Evolutionary conservation across 2,888 invertebrate genomes (phyloP).

Genomic region (Eupithecia inturbata): DNA sequence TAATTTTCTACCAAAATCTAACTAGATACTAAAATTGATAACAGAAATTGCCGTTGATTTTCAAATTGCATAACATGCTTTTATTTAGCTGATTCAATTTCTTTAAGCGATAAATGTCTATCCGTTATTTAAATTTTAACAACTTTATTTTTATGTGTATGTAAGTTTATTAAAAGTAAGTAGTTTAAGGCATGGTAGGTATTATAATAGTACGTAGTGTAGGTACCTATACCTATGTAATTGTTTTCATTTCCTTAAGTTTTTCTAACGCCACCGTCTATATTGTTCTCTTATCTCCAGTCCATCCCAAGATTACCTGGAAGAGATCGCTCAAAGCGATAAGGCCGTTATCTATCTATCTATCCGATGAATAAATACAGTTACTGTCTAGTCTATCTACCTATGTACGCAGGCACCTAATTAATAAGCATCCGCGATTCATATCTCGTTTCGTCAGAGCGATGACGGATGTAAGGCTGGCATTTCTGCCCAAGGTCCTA

Average conservation of each 20-base stretch:
- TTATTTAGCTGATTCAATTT: background rate
- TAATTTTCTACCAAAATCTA: background rate
- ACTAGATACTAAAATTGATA: background rate
- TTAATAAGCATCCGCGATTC: constrained; percentile 22
- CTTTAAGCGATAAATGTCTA: background rate
- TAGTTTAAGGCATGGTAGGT: too few relatives aligned
- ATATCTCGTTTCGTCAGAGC: constrained; percentile 29
- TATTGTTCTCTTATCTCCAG: too few relatives aligned
- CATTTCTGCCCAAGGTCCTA: constrained; percentile 59
- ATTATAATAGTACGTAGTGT: too few relatives aligned
- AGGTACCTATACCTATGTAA: too few relatives aligned
- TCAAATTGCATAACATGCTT: background rate
- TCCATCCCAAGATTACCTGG: too few relatives aligned
- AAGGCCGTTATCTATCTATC: too few relatives aligned
- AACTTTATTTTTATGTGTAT: too few relatives aligned
- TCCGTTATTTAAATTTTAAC: too few relatives aligned
- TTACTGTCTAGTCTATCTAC: background rate
- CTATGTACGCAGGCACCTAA: constrained; percentile 11
- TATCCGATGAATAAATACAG: constrained; percentile 4
- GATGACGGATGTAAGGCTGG: constrained; percentile 34
- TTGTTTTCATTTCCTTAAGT: too few relatives aligned
- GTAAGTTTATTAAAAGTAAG: too few relatives aligned
- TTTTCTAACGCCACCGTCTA: too few relatives aligned
- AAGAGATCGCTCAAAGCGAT: too few relatives aligned
- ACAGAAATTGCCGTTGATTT: background rate